A percentile compares a stretch with the other conserved stretches of the same genome.
Conservation (phyloP, 2,888 invertebrate genomes). For the Thymelicus lineola region DNA sequence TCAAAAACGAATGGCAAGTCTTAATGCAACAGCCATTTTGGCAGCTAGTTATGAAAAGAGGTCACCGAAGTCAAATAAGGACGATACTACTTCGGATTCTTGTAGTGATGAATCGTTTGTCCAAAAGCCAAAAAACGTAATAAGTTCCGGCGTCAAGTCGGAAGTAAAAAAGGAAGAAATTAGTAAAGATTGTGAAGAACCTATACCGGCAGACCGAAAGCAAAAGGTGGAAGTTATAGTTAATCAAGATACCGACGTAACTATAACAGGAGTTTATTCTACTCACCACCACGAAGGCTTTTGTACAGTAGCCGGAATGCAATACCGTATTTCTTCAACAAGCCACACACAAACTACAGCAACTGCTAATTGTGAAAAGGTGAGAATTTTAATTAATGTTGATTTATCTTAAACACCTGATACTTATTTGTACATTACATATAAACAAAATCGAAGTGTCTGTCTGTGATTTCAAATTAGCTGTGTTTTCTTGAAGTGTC, state of each 20-base stretch:
- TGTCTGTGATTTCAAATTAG: too few relatives aligned
- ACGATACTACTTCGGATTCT: slow-evolving; percentile 85
- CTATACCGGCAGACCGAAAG: slow-evolving; percentile 64
- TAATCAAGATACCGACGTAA: slow-evolving; percentile 94
- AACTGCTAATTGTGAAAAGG: slow-evolving; percentile 90
- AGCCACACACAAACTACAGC: slow-evolving; percentile 95
- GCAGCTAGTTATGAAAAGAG: slow-evolving; percentile 94
- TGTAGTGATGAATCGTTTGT: slow-evolving; percentile 82
- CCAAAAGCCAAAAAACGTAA: slow-evolving; percentile 82
- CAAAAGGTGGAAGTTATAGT: slow-evolving; percentile 92
- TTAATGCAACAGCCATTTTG: slow-evolving; percentile 95
- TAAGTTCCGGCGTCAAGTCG: slow-evolving; percentile 83
- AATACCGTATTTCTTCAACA: slow-evolving; percentile 94
- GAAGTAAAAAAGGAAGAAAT: slow-evolving; percentile 77
- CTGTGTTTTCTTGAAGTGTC: too few relatives aligned
- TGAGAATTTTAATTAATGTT: slow-evolving; percentile 56
- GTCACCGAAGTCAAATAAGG: slow-evolving; percentile 84
- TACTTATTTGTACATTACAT: too few relatives aligned
- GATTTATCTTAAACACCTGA: too few relatives aligned
- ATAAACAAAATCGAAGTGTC: too few relatives aligned
- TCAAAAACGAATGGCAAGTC: slow-evolving; percentile 95
- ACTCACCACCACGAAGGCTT: slow-evolving; percentile 93
- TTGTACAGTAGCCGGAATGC: slow-evolving; percentile 93
- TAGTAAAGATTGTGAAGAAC: slow-evolving; percentile 74
- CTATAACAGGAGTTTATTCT: slow-evolving; percentile 94